These are phyloP conservation scores for Chlorodrepanis virens DNA, from an alignment of 2,113 vertebrate genomes.

Conservation along the genomic window DNA sequence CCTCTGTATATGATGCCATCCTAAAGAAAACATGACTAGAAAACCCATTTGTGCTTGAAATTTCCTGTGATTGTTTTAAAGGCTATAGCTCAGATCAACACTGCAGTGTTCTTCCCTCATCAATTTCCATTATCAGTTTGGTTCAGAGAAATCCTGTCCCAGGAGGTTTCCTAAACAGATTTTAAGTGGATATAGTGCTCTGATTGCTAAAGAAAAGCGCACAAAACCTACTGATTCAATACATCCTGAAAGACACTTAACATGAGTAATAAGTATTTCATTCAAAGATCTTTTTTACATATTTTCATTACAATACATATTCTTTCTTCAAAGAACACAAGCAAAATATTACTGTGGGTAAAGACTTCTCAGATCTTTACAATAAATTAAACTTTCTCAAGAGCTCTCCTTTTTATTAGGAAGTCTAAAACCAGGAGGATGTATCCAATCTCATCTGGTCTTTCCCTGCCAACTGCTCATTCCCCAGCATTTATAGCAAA, in stretches of 20 bases:
- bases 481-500: neutral
- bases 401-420: neutral
- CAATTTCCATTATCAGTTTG: slow-evolving; percentile 3
- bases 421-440: neutral
- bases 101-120: neutral
- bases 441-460: neutral
- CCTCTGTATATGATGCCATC: neutral
- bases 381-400: neutral
- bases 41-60: neutral
- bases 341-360: neutral
- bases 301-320: neutral
- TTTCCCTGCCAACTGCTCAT: neutral
- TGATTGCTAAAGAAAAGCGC: neutral
- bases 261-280: neutral
- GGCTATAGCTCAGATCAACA: neutral
- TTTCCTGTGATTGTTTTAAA: slow-evolving; percentile 16
- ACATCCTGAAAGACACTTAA: neutral
- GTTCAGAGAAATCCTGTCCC: neutral
- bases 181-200: neutral
- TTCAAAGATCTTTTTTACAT: neutral
- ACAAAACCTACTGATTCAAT: neutral
- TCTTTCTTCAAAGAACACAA: neutral
- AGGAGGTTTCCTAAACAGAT: neutral
- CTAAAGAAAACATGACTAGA: slow-evolving; percentile 7
- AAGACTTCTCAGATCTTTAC: neutral